Percentiles rank a stretch among this genome's conserved stretches.
Conservation (phyloP, 2,113 vertebrate genomes). For the Cyanoderma ruficeps region DNA sequence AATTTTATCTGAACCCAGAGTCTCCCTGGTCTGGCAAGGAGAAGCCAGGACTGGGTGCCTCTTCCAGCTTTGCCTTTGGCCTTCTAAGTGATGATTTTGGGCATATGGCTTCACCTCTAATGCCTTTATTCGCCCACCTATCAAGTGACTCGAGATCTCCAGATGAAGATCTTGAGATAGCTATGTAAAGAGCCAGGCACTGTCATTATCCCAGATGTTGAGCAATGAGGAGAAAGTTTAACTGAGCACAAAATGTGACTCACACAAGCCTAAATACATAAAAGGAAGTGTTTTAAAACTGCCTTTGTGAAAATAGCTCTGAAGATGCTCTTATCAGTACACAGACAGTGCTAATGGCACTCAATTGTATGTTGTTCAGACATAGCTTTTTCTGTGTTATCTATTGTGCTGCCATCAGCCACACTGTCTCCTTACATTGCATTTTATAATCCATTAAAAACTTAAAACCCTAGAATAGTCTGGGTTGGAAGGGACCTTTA, state of each 20-base stretch:
- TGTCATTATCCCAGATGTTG: neutral
- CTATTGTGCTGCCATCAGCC: neutral
- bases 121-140: neutral
- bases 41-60: neutral
- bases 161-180: neutral
- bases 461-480: neutral
- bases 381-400: neutral
- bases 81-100: neutral
- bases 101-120: neutral
- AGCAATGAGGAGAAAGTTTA: slow-evolving; percentile 50
- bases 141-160: neutral
- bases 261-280: neutral
- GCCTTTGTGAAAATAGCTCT: neutral
- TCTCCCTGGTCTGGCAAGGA: neutral
- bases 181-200: neutral
- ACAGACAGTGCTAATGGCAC: neutral
- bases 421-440: neutral
- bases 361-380: neutral
- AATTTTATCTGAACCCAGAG: neutral
- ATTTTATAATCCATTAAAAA: neutral
- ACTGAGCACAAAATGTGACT: slow-evolving; percentile 31
- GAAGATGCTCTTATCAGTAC: neutral
- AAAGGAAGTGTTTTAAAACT: slow-evolving; percentile 44
- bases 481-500: neutral
- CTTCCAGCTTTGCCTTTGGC: neutral